Base-by-base conservation (phyloP, 2,113 vertebrate species). In the Perca fluviatilis region DNA sequence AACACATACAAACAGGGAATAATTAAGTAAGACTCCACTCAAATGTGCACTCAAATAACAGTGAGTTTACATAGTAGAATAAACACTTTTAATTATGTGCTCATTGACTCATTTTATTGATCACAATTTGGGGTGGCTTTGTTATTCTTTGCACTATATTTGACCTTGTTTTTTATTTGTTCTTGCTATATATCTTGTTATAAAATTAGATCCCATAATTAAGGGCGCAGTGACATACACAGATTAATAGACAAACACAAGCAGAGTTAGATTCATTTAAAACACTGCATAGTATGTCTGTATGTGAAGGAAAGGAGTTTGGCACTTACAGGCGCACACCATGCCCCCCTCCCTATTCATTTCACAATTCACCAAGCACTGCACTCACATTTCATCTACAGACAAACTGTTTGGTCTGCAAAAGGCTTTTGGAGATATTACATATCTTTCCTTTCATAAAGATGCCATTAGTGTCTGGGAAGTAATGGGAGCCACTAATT, bases 381-480 rank as follows among this genome's bases (percentile, higher is more conserved):
- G 73, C 86, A 76, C 80, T 91, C 82, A 70, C 83, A 89, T 88
- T 77, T 90, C 88, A 86, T 92, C 89, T 65, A 56, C 78, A 90
- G 90, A 91, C 85, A 89, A 93, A 93, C 89, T 86, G 84, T 93
- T 88, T 91, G 80, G 86, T 91, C 89, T 91, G 85, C 87, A 79
- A 92, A 93, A 88, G 89, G 83, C 89, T 92, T 92, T 93, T 72
- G 85, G 83, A 87, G 82, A 91, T 90, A 94, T 92, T 91, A 87
- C 89, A 90, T 92, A 92, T 92, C 75, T 84, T 89, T 88, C 70
- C 91, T 92, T 92, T 95, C 86, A 90, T 93, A 89, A 92, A 93
- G 92, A 93, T 78, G 88, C 91, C 92, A 95, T 94, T 94, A 94
- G 89, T 92, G 91, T 94, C 92, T 93, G 72, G 86, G 90, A 91